phyloP scores from a whole-genome alignment of 2,113 vertebrate genomes.

The Ophthalmolycus amberensis region DNA sequence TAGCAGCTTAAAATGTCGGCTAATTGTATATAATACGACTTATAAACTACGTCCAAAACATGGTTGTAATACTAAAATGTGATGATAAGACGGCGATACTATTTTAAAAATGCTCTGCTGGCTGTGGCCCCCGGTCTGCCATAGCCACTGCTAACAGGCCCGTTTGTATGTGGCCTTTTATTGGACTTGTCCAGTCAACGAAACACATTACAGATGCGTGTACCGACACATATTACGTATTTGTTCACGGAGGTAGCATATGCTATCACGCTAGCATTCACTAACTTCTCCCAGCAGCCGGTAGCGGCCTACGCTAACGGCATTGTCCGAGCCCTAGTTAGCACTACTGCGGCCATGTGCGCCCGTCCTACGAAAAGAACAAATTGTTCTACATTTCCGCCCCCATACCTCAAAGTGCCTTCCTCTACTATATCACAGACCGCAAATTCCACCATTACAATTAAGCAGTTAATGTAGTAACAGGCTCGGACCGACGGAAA shows the following conservation, averaged over 20 bases:
- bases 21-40: not conserved
- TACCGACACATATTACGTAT: fast-evolving
- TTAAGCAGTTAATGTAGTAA: fast-evolving
- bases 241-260: too few relatives aligned
- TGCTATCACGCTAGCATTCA: fast-evolving
- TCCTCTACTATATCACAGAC: fast-evolving
- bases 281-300: fast-evolving
- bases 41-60: too few relatives aligned
- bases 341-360: slow-evolving; percentile 53
- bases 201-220: fast-evolving
- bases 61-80: too few relatives aligned
- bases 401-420: fast-evolving
- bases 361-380: not conserved
- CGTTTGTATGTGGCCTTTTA: not conserved
- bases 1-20: not conserved
- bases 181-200: not conserved
- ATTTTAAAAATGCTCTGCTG: too few relatives aligned
- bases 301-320: slow-evolving; percentile 1
- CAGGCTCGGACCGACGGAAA: fast-evolving
- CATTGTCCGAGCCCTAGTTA: slow-evolving; percentile 16
- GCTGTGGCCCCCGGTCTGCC: not conserved
- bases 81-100: too few relatives aligned
- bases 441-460: fast-evolving
- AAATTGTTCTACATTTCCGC: not conserved
- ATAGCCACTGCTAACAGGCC: not conserved